A percentile compares a stretch with the other conserved stretches of the same genome.
Evolutionary conservation across 2,797 vertebrate genomes (phyloP).

Genomic region (Gadopsis marmoratus): DNA sequence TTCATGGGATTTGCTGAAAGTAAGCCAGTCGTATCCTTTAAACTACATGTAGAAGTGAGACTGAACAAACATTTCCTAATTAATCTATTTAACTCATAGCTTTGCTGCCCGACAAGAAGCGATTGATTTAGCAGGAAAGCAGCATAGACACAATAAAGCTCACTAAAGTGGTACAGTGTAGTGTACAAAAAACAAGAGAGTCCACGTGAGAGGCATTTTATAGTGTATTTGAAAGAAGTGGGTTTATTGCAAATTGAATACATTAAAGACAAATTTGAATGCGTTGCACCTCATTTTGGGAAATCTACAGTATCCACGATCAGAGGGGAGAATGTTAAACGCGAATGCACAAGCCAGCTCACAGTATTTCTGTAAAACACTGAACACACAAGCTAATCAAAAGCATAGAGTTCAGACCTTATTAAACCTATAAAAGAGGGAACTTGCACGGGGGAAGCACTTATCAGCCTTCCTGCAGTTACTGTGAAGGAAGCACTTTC

Average conservation of each 20-base stretch:
- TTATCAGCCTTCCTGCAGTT: constrained; percentile 3
- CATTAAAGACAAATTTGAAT: not conserved
- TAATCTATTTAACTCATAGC: not conserved
- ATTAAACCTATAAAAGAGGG: not conserved
- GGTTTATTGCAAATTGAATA: not conserved
- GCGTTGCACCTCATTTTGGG: not conserved
- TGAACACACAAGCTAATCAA: not conserved
- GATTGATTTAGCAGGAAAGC: not conserved
- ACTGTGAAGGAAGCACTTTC: constrained; percentile 18
- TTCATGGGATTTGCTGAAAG: not conserved
- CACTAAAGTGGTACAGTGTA: too few species aligned
- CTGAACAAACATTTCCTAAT: not conserved
- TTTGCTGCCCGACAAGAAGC: not conserved
- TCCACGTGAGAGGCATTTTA: not conserved
- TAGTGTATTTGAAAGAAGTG: not conserved
- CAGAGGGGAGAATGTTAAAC: not conserved
- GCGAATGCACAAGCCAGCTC: not conserved
- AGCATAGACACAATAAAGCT: constrained; percentile 1
- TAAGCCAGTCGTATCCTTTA: not conserved
- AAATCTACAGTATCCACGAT: not conserved
- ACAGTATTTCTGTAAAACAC: not conserved
- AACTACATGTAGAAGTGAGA: not conserved
- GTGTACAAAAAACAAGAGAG: not conserved
- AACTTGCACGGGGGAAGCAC: not conserved
- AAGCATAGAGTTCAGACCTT: not conserved